These are phyloP conservation scores for Drosophila lacertosa DNA, from an alignment of 1,140 invertebrate species.

Conservation along the genomic window DNA sequence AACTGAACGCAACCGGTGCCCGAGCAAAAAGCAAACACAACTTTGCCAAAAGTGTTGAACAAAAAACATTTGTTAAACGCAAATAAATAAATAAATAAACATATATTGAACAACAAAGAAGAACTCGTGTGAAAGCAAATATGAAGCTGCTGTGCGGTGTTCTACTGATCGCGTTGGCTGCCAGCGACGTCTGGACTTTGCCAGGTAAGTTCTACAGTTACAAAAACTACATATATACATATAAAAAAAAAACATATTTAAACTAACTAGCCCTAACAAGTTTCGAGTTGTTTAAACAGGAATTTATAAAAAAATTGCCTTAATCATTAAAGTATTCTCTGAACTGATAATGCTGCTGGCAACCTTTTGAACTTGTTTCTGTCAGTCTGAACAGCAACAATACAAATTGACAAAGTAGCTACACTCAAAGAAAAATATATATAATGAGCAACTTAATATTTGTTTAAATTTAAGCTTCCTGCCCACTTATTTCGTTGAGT, in stretches of 20 bases:
- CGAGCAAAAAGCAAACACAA: slow-evolving; percentile 28
- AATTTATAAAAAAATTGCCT: slow-evolving; percentile 8
- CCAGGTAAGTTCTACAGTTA: slow-evolving; percentile 64
- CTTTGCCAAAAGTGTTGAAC: slow-evolving; percentile 25
- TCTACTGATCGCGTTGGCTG: slow-evolving; percentile 58
- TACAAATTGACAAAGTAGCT: slow-evolving; percentile 54
- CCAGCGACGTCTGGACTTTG: slow-evolving; percentile 60
- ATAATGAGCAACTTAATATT: too few species aligned
- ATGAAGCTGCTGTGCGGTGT: slow-evolving; percentile 67
- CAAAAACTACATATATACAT: neutral
- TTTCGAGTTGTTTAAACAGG: neutral
- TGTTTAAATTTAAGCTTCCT: too few species aligned
- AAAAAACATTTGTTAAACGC: slow-evolving; percentile 22
- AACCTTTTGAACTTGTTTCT: slow-evolving; percentile 50
- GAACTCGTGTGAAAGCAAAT: slow-evolving; percentile 50
- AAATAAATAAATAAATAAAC: slow-evolving; percentile 20
- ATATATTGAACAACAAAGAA: too few species aligned
- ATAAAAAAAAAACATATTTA: neutral
- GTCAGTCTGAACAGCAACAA: slow-evolving; percentile 27
- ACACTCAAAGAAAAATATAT: neutral
- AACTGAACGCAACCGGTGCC: slow-evolving; percentile 47
- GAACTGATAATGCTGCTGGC: slow-evolving; percentile 29
- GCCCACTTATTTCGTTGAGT: neutral
- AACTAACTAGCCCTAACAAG: slow-evolving; percentile 8
- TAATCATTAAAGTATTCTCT: slow-evolving; percentile 3